Base-by-base conservation (phyloP, 2,113 vertebrate species). In the Laterallus jamaicensis region DNA sequence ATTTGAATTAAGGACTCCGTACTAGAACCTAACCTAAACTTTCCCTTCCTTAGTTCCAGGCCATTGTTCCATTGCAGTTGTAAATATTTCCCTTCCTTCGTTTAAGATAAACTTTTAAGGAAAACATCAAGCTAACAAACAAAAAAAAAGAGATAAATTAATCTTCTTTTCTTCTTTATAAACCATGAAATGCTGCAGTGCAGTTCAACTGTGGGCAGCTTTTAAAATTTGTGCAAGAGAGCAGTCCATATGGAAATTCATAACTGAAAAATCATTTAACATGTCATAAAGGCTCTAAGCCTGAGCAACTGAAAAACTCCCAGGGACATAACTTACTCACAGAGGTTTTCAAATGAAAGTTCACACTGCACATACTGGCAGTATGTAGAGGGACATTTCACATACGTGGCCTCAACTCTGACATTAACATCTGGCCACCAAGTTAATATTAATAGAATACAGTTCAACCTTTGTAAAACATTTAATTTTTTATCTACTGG, bases 31-130 rank as follows among this genome's bases (percentile, higher is more conserved):
- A 93, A 86, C 74, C 86, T 92, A 95, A 97, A 95, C 82, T 95
- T 93, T 95, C 42, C 63, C 89, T 97, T 97, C 94, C 97, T 96
- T 95, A 94, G 90, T 95, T 96, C 91, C 94, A 97, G 86, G 88
- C 87, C 69, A 96, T 96, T 97, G 95, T 94, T 97, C 95, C 91
- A 92, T 69, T 78, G 93, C 12, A 26, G 79, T 47, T 96, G 93
- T 96, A 98, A 98, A 96, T 97, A 97, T 96, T 96, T 97, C 92
- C 58, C 83, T 98, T 97, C 97, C 91, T 95, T 97, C 84, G 93
- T 67, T 91, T 95, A 97, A 96, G 95, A 96, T 97, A 98, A 97
- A 97, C 96, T 96, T 97, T 91, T 68, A 94, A 90, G 81, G 81
- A 98, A 96, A 97, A 97, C 95, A 93, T 94, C 89, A 94, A 97